Base-by-base conservation (phyloP, 2,113 vertebrate genomes). In the Lanius collurio region DNA sequence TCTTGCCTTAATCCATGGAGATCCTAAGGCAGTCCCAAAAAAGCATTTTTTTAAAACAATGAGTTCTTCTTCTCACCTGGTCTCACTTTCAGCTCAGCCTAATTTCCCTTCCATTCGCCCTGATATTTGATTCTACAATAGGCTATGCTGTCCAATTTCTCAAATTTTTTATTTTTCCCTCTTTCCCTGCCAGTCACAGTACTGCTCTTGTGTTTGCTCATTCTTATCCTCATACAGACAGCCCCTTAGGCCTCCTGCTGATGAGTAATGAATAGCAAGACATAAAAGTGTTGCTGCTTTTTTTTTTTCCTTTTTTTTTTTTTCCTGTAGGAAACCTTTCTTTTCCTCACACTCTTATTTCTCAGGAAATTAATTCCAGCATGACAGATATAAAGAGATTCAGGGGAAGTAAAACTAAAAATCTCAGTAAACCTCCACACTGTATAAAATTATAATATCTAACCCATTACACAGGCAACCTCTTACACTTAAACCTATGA, bases 31-130 rank as follows among this genome's bases (percentile, higher is more conserved):
- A 11, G 15, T n/a, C 30, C 6, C 14, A 18, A 41, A 50, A 47
- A 39, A 10, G 0, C 4, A 28, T 31, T 59, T 27, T 42, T 52
- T 68, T 1, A 31, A 75, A 50, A 15, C 30, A 39, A 7, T 11
- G 1, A 7, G 5, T 28, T 79, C 2, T 2, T 46, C 23, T 62
- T 83, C 10, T 80, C 21, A 71, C 31, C 4, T 0, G 0, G 18
- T 80, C 8, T 57, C 47, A n/a, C 27, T 39, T 89, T 42, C 11
- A 52, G 13, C 6, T 55, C 42, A 62, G 16, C 10, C 10, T 55
- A 33, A 42, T 47, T 76, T 42, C n/a, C 11, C 11, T n/a, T 63
- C 24, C 1, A 6, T 73, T 81, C 9, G 59, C 9, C 18, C 67
- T 73, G 28, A 4, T 64, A 41, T 69, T 46, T 55, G 26, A 37